Evolutionary conservation across 2,888 invertebrate genomes (phyloP).

Genomic region (Synergus japonicus): DNA sequence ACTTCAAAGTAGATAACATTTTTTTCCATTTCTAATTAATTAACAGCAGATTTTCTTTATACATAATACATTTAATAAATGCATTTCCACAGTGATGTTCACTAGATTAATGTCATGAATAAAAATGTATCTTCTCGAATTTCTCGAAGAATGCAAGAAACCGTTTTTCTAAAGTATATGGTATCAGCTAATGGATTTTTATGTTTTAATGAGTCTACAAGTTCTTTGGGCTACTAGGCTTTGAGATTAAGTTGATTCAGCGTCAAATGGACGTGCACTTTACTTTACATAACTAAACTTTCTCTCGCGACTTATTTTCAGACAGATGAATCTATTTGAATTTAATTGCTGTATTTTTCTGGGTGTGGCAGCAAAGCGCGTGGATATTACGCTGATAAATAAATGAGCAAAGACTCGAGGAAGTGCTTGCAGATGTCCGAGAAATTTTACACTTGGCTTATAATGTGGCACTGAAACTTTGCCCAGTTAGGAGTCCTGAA

Average conservation of each 20-base stretch:
- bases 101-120: not conserved
- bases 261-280: slow-evolving; percentile 3
- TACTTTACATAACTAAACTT: slow-evolving; percentile 28
- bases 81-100: too few species aligned
- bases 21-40: too few species aligned
- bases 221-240: not conserved
- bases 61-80: too few species aligned
- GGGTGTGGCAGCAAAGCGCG: not conserved
- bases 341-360: slow-evolving; percentile 36
- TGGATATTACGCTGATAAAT: slow-evolving; percentile 18
- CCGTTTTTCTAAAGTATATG: not conserved
- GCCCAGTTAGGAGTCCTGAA: slow-evolving; percentile 5
- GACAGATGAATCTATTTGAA: slow-evolving; percentile 31
- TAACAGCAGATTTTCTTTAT: too few species aligned
- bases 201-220: not conserved
- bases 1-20: not conserved
- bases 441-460: slow-evolving; percentile 27
- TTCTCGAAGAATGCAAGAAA: not conserved
- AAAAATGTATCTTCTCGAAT: not conserved
- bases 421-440: slow-evolving; percentile 33
- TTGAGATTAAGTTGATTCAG: slow-evolving; percentile 4
- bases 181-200: not conserved
- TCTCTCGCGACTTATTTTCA: slow-evolving; percentile 35
- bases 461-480: slow-evolving; percentile 3
- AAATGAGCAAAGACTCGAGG: slow-evolving; percentile 19